phyloP scores from a whole-genome alignment of 2,888 invertebrate genomes.

The Oconnorella tubifera region DNA sequence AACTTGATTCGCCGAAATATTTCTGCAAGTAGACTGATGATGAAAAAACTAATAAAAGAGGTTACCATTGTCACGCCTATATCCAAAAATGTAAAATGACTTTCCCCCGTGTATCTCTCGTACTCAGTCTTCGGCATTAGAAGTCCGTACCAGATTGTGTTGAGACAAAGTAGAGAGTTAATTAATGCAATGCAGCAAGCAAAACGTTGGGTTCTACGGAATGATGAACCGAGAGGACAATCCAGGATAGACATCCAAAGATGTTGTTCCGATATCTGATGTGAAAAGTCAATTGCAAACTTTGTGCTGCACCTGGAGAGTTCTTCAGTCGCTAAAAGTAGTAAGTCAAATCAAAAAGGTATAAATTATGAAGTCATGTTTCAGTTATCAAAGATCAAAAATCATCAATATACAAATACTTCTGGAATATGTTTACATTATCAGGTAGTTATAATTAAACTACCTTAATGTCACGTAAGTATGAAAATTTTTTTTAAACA shows the following conservation, averaged over 20 bases:
- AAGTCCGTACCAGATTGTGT: conserved; percentile 6
- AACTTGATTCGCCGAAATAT: not conserved
- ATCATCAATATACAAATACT: too few relatives aligned
- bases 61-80: not conserved
- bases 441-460: too few relatives aligned
- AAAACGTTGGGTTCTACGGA: conserved; percentile 2
- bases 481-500: too few relatives aligned
- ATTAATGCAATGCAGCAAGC: not conserved
- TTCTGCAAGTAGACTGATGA: conserved; percentile 1
- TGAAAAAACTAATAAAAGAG: not conserved
- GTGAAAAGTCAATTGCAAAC: not conserved
- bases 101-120: conserved; percentile 8
- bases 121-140: not conserved
- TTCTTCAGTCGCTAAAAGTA: too few relatives aligned
- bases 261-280: conserved; percentile 11
- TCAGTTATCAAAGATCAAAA: too few relatives aligned
- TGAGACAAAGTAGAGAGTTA: not conserved
- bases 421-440: too few relatives aligned
- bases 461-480: too few relatives aligned
- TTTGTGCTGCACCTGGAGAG: not conserved
- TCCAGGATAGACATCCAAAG: conserved; percentile 12
- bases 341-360: too few relatives aligned
- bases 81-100: not conserved
- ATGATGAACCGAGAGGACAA: not conserved
- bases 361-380: too few relatives aligned